Percentiles rank a stretch among this genome's conserved stretches.
Evolutionary conservation across 23 tunicate genomes (phyloP).

Genomic region (Diplosoma virens): DNA sequence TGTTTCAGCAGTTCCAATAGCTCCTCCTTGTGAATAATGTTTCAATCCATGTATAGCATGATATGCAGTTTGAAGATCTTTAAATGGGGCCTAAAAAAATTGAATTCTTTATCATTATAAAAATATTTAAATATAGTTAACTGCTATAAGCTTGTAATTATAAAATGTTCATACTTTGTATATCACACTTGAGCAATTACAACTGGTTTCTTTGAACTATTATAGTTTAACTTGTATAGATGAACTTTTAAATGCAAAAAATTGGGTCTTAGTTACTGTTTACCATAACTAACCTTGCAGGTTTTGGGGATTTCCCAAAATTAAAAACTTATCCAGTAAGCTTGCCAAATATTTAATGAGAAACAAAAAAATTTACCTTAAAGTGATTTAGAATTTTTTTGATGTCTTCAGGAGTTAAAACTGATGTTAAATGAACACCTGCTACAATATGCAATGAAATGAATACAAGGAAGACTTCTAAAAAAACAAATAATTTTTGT

Average conservation of each 20-base stretch:
- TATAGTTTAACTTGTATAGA: too few species aligned
- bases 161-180: too few species aligned
- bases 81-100: constrained; percentile 37
- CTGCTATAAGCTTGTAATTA: too few species aligned
- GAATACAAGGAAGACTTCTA: too few species aligned
- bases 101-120: background rate
- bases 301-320: too few species aligned
- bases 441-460: too few species aligned
- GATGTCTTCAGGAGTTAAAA: constrained; percentile 9
- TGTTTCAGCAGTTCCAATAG: constrained; percentile 46
- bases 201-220: too few species aligned
- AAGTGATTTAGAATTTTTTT: constrained; percentile 1
- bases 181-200: too few species aligned
- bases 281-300: too few species aligned
- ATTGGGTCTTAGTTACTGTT: too few species aligned
- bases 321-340: background rate
- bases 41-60: constrained; percentile 45
- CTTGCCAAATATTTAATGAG: background rate
- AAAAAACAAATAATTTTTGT: too few species aligned
- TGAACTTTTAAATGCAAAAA: too few species aligned
- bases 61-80: constrained; percentile 64
- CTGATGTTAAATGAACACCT: constrained; percentile 5
- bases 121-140: background rate
- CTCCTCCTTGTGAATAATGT: constrained; percentile 60
- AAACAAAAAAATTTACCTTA: constrained; percentile 12